Base-by-base conservation (phyloP, 1,140 invertebrate species). In the Pogonognathellus flavescens region DNA sequence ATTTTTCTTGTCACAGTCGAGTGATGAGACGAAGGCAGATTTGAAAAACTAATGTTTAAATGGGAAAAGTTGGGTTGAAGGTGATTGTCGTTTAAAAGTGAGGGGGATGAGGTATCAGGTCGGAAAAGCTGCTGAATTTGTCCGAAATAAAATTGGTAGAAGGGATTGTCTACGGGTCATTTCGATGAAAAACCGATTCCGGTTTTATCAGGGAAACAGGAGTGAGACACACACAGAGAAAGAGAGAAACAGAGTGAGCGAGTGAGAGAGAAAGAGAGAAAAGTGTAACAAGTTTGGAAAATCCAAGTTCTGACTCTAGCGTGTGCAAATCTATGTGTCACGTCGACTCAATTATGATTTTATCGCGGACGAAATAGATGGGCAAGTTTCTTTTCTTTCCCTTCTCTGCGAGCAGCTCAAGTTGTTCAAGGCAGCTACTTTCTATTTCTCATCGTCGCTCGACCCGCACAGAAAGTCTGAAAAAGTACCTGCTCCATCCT, bases 251-350 rank as follows among this genome's bases (percentile, higher is more conserved):
- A 81, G 41, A 53, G 60, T 4, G 22, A 66, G 18, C 3, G n/a
- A 57, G 11, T 4, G 31, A 82, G 57, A 41, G n/a, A 82, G 81
- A 82, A 22, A 82, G 41, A 81, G 55, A 84, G 81, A 82, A 83
- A 88, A 85, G 85, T 85, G 85, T 87, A 86, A 88, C 87, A 88
- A 88, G 87, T 88, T 88, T 87, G 84, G 82, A 84, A 86, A 87
- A 86, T 83, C 82, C 84, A 82, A 49, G 84, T 60, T 53, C 83
- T 85, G 66, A 87, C 83, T 85, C 84, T 52, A 72, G 41, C 86
- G 86, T 89, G 88, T 88, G 88, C 88, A 89, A 89, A 89, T 89
- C 88, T 89, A 87, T 88, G 88, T 88, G 86, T 88, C 88, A 89
- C 87, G 82, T 87, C 80, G 88, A 89, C 87, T 89, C 88, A 89